Evolutionary conservation across 2,888 invertebrate genomes (phyloP).

Genomic region (Vannuccia rotundouncinata): DNA sequence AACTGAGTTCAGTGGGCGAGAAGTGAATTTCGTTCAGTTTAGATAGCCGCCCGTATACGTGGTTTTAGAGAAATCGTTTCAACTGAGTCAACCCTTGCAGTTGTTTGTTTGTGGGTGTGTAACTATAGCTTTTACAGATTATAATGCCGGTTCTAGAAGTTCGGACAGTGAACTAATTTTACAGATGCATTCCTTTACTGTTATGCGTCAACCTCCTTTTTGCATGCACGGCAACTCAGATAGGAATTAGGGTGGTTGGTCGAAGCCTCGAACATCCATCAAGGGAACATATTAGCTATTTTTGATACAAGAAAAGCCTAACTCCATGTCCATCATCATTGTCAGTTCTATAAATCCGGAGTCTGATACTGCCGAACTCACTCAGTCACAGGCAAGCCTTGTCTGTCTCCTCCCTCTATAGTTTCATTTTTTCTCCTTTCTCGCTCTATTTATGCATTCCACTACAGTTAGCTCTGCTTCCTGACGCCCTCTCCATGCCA

Average conservation of each 20-base stretch:
- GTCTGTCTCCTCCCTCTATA: not conserved
- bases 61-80: too few species aligned
- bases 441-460: not conserved
- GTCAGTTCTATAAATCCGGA: constrained; percentile 22
- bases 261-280: not conserved
- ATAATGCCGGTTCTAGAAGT: too few species aligned
- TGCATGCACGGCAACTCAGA: too few species aligned
- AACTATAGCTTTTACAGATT: too few species aligned
- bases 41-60: not conserved
- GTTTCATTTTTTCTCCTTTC: not conserved
- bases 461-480: not conserved
- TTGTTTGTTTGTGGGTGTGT: too few species aligned
- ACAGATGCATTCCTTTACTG: not conserved
- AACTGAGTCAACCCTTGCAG: too few species aligned
- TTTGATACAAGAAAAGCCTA: not conserved
- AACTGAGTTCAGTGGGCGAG: constrained; percentile 13
- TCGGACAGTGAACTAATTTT: not conserved
- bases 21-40: not conserved
- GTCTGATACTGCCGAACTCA: constrained; percentile 17
- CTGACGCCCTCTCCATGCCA: not conserved
- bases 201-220: not conserved
- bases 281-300: not conserved
- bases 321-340: constrained; percentile 19
- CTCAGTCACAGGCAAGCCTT: not conserved
- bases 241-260: not conserved